These are phyloP conservation scores for Oophaga pumilio DNA, from an alignment of 2,113 vertebrate genomes.

Conservation along the genomic window DNA sequence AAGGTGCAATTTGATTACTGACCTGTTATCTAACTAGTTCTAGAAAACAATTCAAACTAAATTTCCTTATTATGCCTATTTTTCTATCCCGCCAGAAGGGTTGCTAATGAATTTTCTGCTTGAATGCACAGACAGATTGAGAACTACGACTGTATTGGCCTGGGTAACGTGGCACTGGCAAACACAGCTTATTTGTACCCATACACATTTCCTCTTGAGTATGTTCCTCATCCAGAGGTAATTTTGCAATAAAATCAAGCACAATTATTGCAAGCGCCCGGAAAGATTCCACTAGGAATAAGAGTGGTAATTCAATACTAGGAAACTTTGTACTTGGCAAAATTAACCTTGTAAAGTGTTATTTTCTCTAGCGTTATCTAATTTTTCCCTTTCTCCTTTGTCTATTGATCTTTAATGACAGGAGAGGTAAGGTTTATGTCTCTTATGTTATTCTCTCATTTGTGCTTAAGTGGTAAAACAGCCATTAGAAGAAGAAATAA, in stretches of 20 bases:
- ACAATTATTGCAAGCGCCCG: slow-evolving; percentile 70
- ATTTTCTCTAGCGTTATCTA: slow-evolving; percentile 66
- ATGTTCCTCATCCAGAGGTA: slow-evolving; percentile 70
- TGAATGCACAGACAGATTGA: slow-evolving; percentile 78
- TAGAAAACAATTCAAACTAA: slow-evolving; percentile 71
- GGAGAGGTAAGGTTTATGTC: neutral
- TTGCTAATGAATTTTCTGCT: slow-evolving; percentile 80
- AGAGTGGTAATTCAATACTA: slow-evolving; percentile 69
- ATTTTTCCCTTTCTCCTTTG: slow-evolving; percentile 65
- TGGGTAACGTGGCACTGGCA: slow-evolving; percentile 70
- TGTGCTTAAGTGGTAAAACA: neutral
- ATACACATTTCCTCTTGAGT: slow-evolving; percentile 75
- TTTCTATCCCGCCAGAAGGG: slow-evolving; percentile 71
- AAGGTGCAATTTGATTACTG: slow-evolving; percentile 68
- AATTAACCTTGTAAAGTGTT: slow-evolving; percentile 75
- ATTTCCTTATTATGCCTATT: slow-evolving; percentile 72
- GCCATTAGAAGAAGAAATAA: neutral
- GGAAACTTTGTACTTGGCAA: slow-evolving; percentile 71
- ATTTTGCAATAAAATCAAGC: slow-evolving; percentile 78
- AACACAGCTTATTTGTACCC: slow-evolving; percentile 70
- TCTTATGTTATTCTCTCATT: slow-evolving; percentile 16
- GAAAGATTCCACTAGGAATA: slow-evolving; percentile 68
- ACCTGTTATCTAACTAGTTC: slow-evolving; percentile 70
- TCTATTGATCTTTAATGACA: slow-evolving; percentile 67
- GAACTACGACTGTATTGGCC: slow-evolving; percentile 67